Evolutionary conservation across 2,888 invertebrate genomes (phyloP), one percentile per base, ranked within the genome.

Genomic region (Drosophila kuntzei): DNA sequence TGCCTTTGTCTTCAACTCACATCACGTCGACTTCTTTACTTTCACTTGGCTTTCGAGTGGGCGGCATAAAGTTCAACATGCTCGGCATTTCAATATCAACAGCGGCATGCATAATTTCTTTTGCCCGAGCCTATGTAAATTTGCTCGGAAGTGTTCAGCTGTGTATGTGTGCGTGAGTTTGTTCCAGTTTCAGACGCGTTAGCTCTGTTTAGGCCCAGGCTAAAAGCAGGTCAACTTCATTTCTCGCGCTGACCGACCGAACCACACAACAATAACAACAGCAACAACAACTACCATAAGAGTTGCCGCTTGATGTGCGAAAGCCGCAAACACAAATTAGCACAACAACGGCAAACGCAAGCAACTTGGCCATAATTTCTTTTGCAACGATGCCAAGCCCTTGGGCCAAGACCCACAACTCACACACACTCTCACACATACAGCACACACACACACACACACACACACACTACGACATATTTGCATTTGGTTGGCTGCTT

Each of bases 181-280:
- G 89, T 71, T 62, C 87, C 71, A 77, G 69, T 80, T 88, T 78
- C 67, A 44, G 68, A 63, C 58, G 71, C 60, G 71, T 57, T 65
- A 55, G 62, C 62, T 54, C 41, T 58, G 50, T 64, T 71, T 55
- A 60, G 49, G 58, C 66, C 50, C 32, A 49, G 36, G 6, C 63
- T 18, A 29, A 79, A 88, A 89, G 76, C 85, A 82, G 88, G 90
- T 90, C 88, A 88, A 89, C 87, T 89, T 82, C 80, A 88, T 90
- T 90, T 90, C 71, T 85, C 69, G 79, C 87, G 70, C 71, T 85
- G 85, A 86, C 88, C 88, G 83, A 72, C 73, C 55, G 44, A 77
- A 59, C 71, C 63, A 61, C 71, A 78, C 63, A 44, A 44, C 69
- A 67, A 63, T 61, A 71, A 65, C 54, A 67, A 50, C 65, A 53